Conservation (phyloP, 2,888 invertebrate genomes). For the Eremobia ochroleuca region DNA sequence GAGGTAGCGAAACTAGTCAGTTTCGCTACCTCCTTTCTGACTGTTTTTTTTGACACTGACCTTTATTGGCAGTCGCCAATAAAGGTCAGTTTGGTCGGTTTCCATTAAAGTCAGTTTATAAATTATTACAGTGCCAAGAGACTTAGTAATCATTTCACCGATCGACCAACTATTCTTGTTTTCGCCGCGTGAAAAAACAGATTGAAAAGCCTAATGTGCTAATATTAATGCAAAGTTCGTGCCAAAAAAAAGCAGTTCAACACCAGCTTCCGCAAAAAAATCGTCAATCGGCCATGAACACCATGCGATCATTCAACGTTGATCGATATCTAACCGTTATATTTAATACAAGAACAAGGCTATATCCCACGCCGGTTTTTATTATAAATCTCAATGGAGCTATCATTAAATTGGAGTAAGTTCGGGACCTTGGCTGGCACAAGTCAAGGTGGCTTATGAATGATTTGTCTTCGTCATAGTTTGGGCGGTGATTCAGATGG, state of each 20-base stretch:
- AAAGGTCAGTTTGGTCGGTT: too few relatives aligned
- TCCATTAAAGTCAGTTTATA: too few relatives aligned
- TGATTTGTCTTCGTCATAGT: neutral
- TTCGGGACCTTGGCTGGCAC: constrained; percentile 33
- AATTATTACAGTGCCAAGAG: too few relatives aligned
- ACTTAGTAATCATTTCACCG: neutral
- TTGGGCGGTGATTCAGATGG: neutral
- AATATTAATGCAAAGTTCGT: neutral
- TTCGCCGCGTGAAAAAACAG: neutral
- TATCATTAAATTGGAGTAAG: constrained; percentile 43
- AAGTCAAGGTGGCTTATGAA: constrained; percentile 19
- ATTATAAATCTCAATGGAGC: constrained; percentile 58
- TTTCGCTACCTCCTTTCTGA: too few relatives aligned
- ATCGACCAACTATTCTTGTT: neutral
- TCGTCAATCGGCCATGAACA: constrained; percentile 7
- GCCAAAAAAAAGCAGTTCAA: neutral
- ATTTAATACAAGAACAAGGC: constrained; percentile 47
- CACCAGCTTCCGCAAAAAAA: constrained; percentile 15
- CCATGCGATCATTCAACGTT: constrained; percentile 15
- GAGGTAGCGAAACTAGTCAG: neutral
- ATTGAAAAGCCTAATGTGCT: neutral
- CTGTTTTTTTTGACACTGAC: too few relatives aligned
- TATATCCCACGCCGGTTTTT: constrained; percentile 52
- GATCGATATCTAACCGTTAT: constrained; percentile 45
- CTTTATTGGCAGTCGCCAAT: too few relatives aligned